phyloP scores from a whole-genome alignment of 2,797 vertebrate species.

The Euphonia xanthogaster region DNA sequence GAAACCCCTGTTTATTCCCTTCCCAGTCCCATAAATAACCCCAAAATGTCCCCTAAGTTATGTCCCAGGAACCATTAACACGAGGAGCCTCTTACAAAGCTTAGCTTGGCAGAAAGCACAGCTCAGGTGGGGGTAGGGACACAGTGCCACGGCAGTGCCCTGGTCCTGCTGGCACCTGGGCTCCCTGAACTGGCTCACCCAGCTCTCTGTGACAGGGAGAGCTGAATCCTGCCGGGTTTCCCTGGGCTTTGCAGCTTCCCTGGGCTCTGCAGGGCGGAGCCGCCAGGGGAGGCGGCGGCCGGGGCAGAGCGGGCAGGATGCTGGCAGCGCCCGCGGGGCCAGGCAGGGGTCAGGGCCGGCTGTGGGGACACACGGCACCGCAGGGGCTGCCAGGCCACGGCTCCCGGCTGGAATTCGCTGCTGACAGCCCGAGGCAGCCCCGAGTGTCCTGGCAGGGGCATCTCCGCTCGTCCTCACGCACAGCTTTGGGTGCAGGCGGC shows the following conservation, averaged over 20 bases:
- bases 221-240: background rate
- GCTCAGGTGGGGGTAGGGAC: rapidly evolving
- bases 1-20: background rate
- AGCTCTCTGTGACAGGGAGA: background rate
- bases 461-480: rapidly evolving
- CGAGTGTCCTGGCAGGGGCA: rapidly evolving
- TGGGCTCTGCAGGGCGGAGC: background rate
- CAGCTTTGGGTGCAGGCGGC: rapidly evolving
- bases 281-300: background rate
- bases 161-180: background rate
- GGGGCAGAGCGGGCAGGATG: background rate
- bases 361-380: rapidly evolving
- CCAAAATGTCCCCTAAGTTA: rapidly evolving
- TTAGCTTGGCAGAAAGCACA: background rate
- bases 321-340: background rate
- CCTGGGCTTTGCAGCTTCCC: background rate
- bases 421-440: background rate
- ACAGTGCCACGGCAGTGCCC: background rate
- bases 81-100: background rate
- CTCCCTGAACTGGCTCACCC: background rate
- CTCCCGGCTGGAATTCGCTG: background rate
- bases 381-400: background rate
- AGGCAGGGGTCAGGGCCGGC: background rate
- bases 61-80: no score
- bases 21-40: background rate